Evolutionary conservation across 2,113 vertebrate species (phyloP).

Genomic region (Rallus limicola): DNA sequence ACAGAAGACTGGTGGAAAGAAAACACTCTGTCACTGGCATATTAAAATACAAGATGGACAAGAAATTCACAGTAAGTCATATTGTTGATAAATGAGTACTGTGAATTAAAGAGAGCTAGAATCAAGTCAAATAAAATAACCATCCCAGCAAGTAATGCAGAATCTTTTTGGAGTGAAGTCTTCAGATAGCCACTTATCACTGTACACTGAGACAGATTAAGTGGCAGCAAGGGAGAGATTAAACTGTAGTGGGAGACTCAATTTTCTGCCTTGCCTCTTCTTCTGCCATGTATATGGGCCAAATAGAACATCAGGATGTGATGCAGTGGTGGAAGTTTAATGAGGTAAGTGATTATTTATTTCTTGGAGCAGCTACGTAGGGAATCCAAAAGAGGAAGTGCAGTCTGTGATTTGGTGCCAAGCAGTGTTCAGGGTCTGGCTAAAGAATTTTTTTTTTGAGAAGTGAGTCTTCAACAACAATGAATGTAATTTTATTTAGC

Average conservation of each 20-base stretch:
- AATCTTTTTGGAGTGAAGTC: not conserved
- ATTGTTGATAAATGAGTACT: not conserved
- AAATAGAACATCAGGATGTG: rapidly evolving
- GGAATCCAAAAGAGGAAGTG: not conserved
- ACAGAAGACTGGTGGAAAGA: not conserved
- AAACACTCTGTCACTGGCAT: rapidly evolving
- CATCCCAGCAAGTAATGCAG: not conserved
- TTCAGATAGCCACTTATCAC: not conserved
- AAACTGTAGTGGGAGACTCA: not conserved
- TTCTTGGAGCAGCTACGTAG: not conserved
- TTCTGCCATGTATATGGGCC: not conserved
- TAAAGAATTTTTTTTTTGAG: not conserved
- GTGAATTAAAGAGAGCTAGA: not conserved
- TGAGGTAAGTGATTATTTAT: not conserved
- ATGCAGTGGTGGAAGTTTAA: not conserved
- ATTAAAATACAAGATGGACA: not conserved
- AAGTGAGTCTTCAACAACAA: not conserved
- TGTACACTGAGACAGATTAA: not conserved
- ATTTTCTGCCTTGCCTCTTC: not conserved
- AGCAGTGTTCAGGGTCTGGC: not conserved
- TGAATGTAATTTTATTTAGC: not conserved
- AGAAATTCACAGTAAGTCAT: not conserved
- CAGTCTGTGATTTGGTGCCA: not conserved
- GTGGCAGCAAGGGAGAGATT: not conserved
- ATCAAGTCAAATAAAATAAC: not conserved